Conservation (phyloP, 2,113 vertebrate species). For the Calonectris borealis region DNA sequence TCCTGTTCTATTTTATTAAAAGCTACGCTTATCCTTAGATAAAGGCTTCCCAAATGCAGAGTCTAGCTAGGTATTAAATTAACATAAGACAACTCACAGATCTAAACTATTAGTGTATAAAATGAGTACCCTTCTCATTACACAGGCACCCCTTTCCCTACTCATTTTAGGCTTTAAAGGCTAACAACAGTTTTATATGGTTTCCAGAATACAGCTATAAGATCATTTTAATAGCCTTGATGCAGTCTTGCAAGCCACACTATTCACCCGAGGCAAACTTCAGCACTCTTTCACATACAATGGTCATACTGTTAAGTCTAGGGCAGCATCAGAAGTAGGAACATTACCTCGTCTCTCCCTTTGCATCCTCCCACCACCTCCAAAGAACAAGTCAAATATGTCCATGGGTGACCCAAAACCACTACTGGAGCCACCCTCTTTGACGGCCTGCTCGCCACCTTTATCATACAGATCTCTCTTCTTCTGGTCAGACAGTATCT, state of each 20-base stretch:
- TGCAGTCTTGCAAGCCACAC: not conserved
- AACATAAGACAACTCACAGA: not conserved
- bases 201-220: not conserved
- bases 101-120: not conserved
- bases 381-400: slow-evolving; percentile 94
- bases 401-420: slow-evolving; percentile 91
- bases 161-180: not conserved
- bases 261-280: not conserved
- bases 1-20: not conserved
- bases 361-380: slow-evolving; percentile 88
- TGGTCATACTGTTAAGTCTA: not conserved
- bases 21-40: not conserved
- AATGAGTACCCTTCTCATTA: not conserved
- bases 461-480: slow-evolving; percentile 93
- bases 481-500: slow-evolving; percentile 90
- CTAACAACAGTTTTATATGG: not conserved
- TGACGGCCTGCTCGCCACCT: slow-evolving; percentile 92
- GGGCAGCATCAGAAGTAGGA: not conserved
- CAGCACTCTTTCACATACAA: not conserved
- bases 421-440: slow-evolving; percentile 84
- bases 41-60: not conserved
- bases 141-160: not conserved
- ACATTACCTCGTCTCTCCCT: slow-evolving; percentile 85
- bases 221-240: not conserved
- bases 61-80: not conserved